Conservation (phyloP, 2,888 invertebrate species). For the Synanthedon tipuliformis region DNA sequence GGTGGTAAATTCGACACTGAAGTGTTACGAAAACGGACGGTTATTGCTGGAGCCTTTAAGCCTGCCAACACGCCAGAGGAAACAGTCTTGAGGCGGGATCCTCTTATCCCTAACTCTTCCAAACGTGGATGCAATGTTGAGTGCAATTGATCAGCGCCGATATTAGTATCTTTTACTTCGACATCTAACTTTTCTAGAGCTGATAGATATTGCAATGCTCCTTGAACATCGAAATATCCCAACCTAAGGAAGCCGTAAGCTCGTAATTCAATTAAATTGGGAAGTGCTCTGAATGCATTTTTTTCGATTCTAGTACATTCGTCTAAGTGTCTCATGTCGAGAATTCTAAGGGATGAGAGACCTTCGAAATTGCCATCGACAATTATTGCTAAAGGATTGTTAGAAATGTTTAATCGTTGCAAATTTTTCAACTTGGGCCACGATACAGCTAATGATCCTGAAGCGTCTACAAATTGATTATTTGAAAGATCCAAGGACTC, state of each 20-base stretch:
- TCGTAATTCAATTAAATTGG: slow-evolving; percentile 76
- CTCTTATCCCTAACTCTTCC: slow-evolving; percentile 78
- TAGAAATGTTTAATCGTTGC: slow-evolving; percentile 81
- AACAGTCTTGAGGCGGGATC: slow-evolving; percentile 79
- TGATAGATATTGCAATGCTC: slow-evolving; percentile 80
- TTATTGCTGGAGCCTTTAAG: slow-evolving; percentile 77
- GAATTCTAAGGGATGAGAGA: slow-evolving; percentile 72
- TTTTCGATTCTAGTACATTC: slow-evolving; percentile 84
- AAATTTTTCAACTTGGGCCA: slow-evolving; percentile 80
- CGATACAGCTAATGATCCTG: slow-evolving; percentile 71
- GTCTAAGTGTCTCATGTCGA: slow-evolving; percentile 76
- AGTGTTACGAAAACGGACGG: slow-evolving; percentile 83
- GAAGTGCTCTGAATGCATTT: slow-evolving; percentile 79
- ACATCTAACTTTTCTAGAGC: slow-evolving; percentile 82
- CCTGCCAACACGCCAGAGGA: slow-evolving; percentile 88
- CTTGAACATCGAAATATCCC: slow-evolving; percentile 88
- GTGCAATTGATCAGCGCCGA: slow-evolving; percentile 85
- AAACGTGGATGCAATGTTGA: slow-evolving; percentile 83
- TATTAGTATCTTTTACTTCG: slow-evolving; percentile 86
- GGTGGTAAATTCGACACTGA: slow-evolving; percentile 83
- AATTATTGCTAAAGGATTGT: slow-evolving; percentile 84
- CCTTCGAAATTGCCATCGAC: slow-evolving; percentile 81
- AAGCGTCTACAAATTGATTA: slow-evolving; percentile 74
- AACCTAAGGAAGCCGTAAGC: slow-evolving; percentile 83
- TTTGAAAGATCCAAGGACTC: slow-evolving; percentile 82